Conservation (phyloP, 2,113 vertebrate genomes). For the Hydropotes inermis region DNA sequence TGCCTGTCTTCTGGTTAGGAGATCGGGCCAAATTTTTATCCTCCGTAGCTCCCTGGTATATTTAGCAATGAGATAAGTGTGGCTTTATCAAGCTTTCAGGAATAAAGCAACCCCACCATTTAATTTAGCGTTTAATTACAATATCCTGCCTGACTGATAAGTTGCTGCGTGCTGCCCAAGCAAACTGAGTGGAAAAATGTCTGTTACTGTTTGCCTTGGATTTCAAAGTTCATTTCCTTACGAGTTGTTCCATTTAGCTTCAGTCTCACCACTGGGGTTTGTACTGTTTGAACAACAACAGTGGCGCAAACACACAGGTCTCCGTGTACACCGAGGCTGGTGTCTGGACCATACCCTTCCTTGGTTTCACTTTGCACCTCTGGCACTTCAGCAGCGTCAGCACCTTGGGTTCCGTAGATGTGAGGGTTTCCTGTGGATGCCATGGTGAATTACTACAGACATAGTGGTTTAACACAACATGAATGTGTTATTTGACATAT, state of each 20-base stretch:
- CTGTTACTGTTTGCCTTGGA: not conserved
- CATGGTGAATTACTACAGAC: not conserved
- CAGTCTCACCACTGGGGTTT: not conserved
- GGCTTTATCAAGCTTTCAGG: slow-evolving; percentile 20
- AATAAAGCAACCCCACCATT: slow-evolving; percentile 24
- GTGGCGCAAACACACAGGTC: not conserved
- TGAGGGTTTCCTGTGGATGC: not conserved
- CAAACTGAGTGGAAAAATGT: slow-evolving; percentile 45
- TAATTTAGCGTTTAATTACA: slow-evolving; percentile 68
- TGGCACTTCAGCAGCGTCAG: not conserved
- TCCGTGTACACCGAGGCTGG: not conserved
- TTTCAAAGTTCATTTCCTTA: slow-evolving; percentile 39
- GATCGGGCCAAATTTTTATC: slow-evolving; percentile 35
- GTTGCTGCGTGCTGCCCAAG: slow-evolving; percentile 36
- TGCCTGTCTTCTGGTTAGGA: slow-evolving; percentile 41
- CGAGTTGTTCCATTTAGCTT: not conserved
- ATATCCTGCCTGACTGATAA: slow-evolving; percentile 41
- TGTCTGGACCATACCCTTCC: not conserved
- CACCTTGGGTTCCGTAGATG: fast-evolving
- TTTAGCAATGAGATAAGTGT: slow-evolving; percentile 15
- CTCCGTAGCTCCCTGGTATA: slow-evolving; percentile 23
- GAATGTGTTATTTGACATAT: not conserved
- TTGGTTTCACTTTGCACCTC: not conserved
- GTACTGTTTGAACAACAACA: not conserved
- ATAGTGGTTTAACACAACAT: not conserved